A percentile compares a stretch with the other conserved stretches of the same genome.
phyloP scores from a whole-genome alignment of 2,113 vertebrate genomes.

The Asarcornis scutulata region DNA sequence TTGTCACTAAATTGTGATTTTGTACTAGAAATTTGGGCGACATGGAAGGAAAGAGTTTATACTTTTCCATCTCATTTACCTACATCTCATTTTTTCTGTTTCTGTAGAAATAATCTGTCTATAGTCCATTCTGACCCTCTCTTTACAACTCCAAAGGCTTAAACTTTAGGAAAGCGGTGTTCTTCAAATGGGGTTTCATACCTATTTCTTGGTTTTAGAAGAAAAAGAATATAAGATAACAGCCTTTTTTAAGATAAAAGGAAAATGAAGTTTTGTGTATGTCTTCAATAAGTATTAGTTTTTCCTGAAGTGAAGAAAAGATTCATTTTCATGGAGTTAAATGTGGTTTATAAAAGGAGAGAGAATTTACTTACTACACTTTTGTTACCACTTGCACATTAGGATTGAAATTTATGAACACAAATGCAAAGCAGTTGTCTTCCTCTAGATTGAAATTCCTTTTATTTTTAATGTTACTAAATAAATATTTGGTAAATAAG shows the following conservation, averaged over 20 bases:
- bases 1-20: accelerated
- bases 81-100: background rate
- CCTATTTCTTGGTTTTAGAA: background rate
- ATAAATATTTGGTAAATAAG: background rate
- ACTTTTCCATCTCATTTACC: background rate
- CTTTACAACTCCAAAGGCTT: background rate
- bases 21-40: background rate
- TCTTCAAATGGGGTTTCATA: background rate
- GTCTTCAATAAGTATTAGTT: background rate
- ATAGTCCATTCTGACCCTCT: background rate
- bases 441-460: background rate
- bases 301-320: background rate
- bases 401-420: background rate
- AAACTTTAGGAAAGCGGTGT: background rate
- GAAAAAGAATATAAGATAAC: background rate
- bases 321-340: background rate
- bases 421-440: background rate
- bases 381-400: background rate
- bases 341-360: background rate
- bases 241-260: background rate
- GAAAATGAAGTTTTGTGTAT: background rate
- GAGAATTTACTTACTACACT: background rate
- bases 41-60: background rate
- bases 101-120: background rate
- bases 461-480: background rate